Evolutionary conservation across 2,113 vertebrate species (phyloP).

Genomic region (Oreotrochilus melanogaster): DNA sequence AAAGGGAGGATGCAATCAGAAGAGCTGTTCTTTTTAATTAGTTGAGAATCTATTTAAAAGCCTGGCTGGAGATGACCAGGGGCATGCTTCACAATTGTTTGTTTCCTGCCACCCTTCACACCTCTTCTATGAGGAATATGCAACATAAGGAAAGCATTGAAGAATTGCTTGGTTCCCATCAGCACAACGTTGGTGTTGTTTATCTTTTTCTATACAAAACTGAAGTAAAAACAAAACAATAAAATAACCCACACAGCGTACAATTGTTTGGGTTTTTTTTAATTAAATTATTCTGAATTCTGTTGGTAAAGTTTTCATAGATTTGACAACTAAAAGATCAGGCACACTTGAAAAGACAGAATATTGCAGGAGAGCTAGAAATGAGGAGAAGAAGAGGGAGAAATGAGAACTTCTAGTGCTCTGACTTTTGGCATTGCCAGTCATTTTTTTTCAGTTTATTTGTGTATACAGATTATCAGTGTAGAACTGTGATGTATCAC

Average conservation of each 20-base stretch:
- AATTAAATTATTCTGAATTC: background rate
- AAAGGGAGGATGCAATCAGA: background rate
- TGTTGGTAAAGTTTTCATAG: fast-evolving
- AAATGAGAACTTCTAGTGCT: background rate
- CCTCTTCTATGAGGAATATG: background rate
- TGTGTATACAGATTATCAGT: background rate
- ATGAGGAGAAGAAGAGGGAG: too few relatives aligned
- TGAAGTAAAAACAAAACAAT: background rate
- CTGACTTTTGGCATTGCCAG: background rate
- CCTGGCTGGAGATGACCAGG: background rate
- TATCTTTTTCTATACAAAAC: background rate
- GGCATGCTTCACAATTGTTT: background rate
- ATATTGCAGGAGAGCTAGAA: background rate
- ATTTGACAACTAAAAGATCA: background rate
- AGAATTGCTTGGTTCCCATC: background rate
- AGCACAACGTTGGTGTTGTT: background rate
- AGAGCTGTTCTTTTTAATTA: background rate
- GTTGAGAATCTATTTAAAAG: background rate
- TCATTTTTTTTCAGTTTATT: background rate
- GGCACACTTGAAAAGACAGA: background rate
- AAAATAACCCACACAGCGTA: background rate
- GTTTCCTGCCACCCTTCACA: background rate
- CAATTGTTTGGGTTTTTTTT: too few relatives aligned
- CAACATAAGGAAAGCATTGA: background rate
- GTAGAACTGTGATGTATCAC: background rate